phyloP scores from a whole-genome alignment of 2,113 vertebrate genomes.

The Mobula birostris region DNA sequence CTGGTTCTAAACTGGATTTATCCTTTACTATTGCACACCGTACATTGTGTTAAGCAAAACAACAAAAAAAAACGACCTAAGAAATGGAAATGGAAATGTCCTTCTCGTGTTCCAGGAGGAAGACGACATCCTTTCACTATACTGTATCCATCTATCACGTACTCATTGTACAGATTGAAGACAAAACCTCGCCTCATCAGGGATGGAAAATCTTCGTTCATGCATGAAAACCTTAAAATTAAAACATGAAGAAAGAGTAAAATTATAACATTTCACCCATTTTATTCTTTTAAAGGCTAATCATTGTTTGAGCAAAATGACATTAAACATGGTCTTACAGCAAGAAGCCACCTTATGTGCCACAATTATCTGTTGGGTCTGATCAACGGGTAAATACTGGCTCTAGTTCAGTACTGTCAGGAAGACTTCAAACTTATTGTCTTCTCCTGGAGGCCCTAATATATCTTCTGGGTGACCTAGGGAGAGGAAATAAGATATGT shows the following conservation, averaged over 20 bases:
- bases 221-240: conserved; percentile 56
- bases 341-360: conserved; percentile 71
- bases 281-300: conserved; percentile 47
- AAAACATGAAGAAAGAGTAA: conserved; percentile 47
- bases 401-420: conserved; percentile 49
- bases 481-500: background rate
- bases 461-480: background rate
- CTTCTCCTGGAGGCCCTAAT: background rate
- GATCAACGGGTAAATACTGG: conserved; percentile 60
- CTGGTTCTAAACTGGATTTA: background rate
- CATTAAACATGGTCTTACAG: conserved; percentile 55
- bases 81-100: conserved; percentile 41
- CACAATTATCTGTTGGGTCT: conserved; percentile 57
- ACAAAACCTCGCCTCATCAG: conserved; percentile 45
- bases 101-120: conserved; percentile 45
- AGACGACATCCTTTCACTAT: conserved; percentile 48
- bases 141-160: conserved; percentile 54
- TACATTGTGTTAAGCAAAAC: conserved; percentile 36
- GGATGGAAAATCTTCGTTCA: conserved; percentile 53
- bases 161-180: conserved; percentile 50
- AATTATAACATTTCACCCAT: conserved; percentile 42
- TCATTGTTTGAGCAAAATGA: conserved; percentile 58
- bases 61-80: background rate
- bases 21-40: background rate
- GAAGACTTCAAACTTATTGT: conserved; percentile 47